A percentile compares a stretch with the other conserved stretches of the same genome.
These are phyloP conservation scores for Lerista edwardsae DNA, from an alignment of 2,797 vertebrate genomes.

Conservation along the genomic window DNA sequence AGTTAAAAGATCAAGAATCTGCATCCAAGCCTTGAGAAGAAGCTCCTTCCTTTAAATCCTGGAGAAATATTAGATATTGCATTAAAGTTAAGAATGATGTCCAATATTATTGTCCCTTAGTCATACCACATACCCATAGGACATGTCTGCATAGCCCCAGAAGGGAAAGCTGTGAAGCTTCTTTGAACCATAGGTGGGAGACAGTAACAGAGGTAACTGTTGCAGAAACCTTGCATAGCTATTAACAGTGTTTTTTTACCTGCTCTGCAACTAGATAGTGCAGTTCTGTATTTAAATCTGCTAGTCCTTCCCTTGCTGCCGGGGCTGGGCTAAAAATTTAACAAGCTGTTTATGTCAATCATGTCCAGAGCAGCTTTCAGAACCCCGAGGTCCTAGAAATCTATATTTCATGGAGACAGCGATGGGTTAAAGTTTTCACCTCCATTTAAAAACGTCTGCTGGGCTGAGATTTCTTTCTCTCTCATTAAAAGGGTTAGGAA, in stretches of 20 bases:
- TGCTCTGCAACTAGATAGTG: conserved; percentile 8
- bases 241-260: conserved; percentile 1
- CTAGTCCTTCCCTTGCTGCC: conserved; percentile 26
- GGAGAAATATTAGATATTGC: not conserved
- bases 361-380: conserved; percentile 31
- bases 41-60: not conserved
- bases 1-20: accelerated
- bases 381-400: conserved; percentile 18
- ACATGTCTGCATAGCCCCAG: not conserved
- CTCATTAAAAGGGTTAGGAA: conserved; percentile 44
- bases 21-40: not conserved
- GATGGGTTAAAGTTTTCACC: conserved; percentile 39
- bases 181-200: not conserved
- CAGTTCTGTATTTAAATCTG: not conserved
- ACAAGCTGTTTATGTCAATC: conserved; percentile 14
- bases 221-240: conserved; percentile 1
- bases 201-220: not conserved
- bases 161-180: not conserved
- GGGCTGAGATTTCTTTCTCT: conserved; percentile 38
- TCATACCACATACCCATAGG: not conserved
- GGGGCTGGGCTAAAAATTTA: conserved; percentile 34
- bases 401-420: conserved; percentile 5
- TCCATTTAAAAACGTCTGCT: conserved; percentile 13
- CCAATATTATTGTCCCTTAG: not conserved
- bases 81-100: not conserved